Conservation (phyloP, 2,888 invertebrate species). For the Heliconius hortense region DNA sequence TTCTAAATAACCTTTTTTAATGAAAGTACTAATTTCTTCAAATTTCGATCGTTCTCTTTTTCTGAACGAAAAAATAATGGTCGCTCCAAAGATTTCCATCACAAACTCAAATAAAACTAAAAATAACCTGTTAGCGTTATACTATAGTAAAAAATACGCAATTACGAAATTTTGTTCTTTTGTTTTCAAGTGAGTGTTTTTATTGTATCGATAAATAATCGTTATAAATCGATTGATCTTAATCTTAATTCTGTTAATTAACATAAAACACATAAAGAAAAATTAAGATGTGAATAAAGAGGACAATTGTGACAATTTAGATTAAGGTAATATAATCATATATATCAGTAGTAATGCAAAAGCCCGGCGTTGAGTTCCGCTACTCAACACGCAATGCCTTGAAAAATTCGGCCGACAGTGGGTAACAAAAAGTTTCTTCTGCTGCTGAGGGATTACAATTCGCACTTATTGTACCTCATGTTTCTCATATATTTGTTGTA, state of each 20-base stretch:
- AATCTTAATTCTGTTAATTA: background rate
- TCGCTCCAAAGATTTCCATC: background rate
- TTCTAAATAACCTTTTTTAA: constrained; percentile 25
- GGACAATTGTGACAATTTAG: background rate
- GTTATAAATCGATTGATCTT: background rate
- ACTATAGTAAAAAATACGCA: constrained; percentile 5
- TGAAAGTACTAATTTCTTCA: constrained; percentile 21
- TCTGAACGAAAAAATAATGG: constrained; percentile 13
- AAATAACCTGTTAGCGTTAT: background rate
- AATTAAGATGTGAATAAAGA: background rate
- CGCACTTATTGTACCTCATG: too few species aligned
- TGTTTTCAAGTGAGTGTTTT: background rate
- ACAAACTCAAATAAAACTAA: constrained; percentile 20
- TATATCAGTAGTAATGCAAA: background rate
- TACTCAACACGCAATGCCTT: too few species aligned
- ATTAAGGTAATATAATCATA: background rate
- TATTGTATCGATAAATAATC: background rate
- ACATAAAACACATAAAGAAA: background rate
- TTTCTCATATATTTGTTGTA: too few species aligned
- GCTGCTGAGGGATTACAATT: too few species aligned
- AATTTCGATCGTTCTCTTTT: constrained; percentile 8
- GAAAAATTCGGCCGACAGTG: too few species aligned
- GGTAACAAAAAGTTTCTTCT: too few species aligned
- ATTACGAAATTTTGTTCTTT: constrained; percentile 6
- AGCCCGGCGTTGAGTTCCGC: too few species aligned